Evolutionary conservation across 2,113 vertebrate species (phyloP), one percentile per base, ranked within the genome.

Genomic region (Callopanchax toddi): DNA sequence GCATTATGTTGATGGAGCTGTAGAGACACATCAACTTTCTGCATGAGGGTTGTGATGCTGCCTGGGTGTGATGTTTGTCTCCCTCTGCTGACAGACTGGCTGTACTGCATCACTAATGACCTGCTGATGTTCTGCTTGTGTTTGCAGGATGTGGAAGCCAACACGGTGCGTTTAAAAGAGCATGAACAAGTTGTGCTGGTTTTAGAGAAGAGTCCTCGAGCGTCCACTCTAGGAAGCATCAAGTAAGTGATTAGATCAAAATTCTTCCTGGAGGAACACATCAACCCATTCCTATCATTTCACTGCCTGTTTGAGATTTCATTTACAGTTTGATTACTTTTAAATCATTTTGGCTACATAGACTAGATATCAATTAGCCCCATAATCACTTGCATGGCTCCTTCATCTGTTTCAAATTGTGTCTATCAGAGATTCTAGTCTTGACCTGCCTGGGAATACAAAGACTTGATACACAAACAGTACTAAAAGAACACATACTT

Each of bases 131-230:
- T 55, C 3, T 67, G 17, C 11, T 20, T 56, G 4, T 67, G 2
- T 13, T 90, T 94, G 48, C 79, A 99, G 97, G 96, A 99, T 74
- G 96, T 99, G 70, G 97, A 99, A 88, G 97, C 97, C 52, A 99
- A 99, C 89, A 99, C 97, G 25, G 97, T 99, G 58, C 94, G 97
- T 88, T 94, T 99, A 68, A 99, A 98, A 90, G 97, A 99, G 86
- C 97, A 99, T 44, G 95, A 96, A 71, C 95, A 96, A 90, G 92
- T 96, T 76, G 97, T 99, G 81, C 92, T 99, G 92, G 96, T 99
- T 67, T 89, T 99, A 83, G 96, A 99, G 89, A 99, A 98, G 91
- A 95, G 97, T 87, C 94, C 95, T 70, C 94, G 95, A 74, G 72
- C 93, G 84, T 93, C 95, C 71, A 93, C 93, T 86, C 92, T 96